These are phyloP conservation scores for Diachasmimorpha longicaudata DNA, from an alignment of 1,140 invertebrate species.

Conservation along the genomic window DNA sequence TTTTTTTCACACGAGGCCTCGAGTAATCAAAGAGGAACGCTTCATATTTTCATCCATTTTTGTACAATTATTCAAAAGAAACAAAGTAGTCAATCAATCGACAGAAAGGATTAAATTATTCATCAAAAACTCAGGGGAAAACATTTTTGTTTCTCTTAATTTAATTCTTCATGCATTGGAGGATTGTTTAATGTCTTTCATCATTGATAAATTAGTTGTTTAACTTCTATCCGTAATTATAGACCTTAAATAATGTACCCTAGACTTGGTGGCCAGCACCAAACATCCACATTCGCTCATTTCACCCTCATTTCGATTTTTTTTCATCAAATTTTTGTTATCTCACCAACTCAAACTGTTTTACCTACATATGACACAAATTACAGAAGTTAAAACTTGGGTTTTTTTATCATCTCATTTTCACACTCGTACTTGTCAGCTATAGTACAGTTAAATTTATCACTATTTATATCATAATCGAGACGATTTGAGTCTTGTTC, in stretches of 20 bases:
- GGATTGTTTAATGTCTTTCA: constrained; percentile 17
- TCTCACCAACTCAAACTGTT: constrained; percentile 21
- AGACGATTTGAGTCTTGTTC: constrained; percentile 13
- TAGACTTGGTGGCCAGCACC: constrained; percentile 62
- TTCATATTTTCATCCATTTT: not conserved
- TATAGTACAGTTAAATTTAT: constrained; percentile 27
- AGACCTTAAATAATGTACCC: constrained; percentile 34
- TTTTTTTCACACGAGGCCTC: not conserved
- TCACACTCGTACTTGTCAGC: constrained; percentile 7
- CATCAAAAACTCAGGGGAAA: not conserved
- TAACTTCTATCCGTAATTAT: constrained; percentile 45
- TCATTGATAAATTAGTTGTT: constrained; percentile 31
- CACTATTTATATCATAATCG: constrained; percentile 24
- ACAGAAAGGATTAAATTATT: constrained; percentile 9
- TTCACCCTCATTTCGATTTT: constrained; percentile 19
- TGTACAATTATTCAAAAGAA: constrained; percentile 15
- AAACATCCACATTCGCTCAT: constrained; percentile 47
- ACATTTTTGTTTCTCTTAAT: not conserved
- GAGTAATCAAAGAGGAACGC: not conserved
- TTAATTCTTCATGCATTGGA: constrained; percentile 20
- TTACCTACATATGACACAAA: constrained; percentile 10
- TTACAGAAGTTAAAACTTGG: constrained; percentile 11
- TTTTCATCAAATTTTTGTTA: constrained; percentile 6
- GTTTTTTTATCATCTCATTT: not conserved
- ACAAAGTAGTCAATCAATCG: not conserved